phyloP scores from a whole-genome alignment of 64 coral and sea anemone species.

The Cladopsammia gracilis region DNA sequence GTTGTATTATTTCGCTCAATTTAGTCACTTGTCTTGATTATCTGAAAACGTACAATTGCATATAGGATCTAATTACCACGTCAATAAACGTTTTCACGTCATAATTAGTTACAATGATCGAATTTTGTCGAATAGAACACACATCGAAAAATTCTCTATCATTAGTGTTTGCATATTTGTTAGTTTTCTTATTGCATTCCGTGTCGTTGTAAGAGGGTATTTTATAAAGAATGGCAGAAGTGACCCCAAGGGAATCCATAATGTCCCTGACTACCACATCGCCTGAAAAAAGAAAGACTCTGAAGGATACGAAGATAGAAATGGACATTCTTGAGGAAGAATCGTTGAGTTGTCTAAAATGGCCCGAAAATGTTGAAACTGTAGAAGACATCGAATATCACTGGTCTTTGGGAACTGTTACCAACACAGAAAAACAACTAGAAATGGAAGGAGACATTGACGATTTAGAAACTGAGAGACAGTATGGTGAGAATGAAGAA shows the following conservation, averaged over 20 bases:
- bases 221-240: conserved; percentile 7
- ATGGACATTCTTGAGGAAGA: not conserved
- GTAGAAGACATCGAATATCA: not conserved
- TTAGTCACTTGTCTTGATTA: too few relatives aligned
- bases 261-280: conserved; percentile 4
- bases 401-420: not conserved
- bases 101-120: too few relatives aligned
- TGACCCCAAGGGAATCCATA: not conserved
- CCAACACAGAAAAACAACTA: not conserved
- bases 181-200: too few relatives aligned
- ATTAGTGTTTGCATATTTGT: too few relatives aligned
- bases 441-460: not conserved
- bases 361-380: not conserved
- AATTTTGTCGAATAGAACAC: too few relatives aligned
- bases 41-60: too few relatives aligned
- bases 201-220: too few relatives aligned
- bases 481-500: not conserved
- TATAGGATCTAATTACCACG: too few relatives aligned
- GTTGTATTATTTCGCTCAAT: too few relatives aligned
- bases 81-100: too few relatives aligned
- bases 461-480: not conserved
- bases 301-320: not conserved
- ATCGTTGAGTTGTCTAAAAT: conserved; percentile 4
- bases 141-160: too few relatives aligned
- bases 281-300: not conserved